These are phyloP conservation scores for Lepisosteus osseus DNA, from an alignment of 2,113 vertebrate species.

Conservation along the genomic window DNA sequence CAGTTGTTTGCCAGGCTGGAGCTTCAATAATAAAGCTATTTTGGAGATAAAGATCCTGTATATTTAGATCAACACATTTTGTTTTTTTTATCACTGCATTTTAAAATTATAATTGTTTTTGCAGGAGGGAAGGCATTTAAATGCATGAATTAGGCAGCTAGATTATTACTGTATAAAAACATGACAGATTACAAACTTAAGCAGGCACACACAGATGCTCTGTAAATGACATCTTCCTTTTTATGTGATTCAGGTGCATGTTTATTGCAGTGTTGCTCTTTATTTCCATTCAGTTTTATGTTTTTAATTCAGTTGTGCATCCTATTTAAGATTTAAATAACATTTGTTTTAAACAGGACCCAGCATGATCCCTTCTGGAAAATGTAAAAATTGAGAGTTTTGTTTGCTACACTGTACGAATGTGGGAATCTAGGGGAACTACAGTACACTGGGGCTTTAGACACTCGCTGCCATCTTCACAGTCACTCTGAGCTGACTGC, in stretches of 20 bases:
- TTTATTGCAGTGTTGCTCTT: background rate
- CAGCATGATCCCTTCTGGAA: background rate
- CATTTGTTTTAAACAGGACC: background rate
- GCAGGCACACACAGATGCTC: background rate
- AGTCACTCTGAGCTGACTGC: background rate
- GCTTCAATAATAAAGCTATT: too few relatives aligned
- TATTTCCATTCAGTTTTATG: background rate
- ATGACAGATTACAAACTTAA: background rate
- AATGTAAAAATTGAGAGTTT: background rate
- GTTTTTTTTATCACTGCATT: too few relatives aligned
- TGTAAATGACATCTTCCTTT: background rate
- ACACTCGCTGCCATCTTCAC: background rate
- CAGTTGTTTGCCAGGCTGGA: too few relatives aligned
- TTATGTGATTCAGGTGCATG: constrained; percentile 6
- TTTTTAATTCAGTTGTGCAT: background rate
- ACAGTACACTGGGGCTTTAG: too few relatives aligned
- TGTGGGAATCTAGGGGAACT: too few relatives aligned
- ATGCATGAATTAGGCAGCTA: too few relatives aligned
- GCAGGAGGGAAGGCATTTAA: too few relatives aligned
- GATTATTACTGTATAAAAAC: too few relatives aligned
- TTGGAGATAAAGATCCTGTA: too few relatives aligned
- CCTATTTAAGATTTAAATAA: background rate
- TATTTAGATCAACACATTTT: too few relatives aligned
- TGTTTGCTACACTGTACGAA: background rate
- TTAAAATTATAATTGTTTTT: too few relatives aligned